A percentile compares a stretch with the other conserved stretches of the same genome.
Evolutionary conservation across 1,140 invertebrate genomes (phyloP).

Genomic region (Drosophila ercepeae): DNA sequence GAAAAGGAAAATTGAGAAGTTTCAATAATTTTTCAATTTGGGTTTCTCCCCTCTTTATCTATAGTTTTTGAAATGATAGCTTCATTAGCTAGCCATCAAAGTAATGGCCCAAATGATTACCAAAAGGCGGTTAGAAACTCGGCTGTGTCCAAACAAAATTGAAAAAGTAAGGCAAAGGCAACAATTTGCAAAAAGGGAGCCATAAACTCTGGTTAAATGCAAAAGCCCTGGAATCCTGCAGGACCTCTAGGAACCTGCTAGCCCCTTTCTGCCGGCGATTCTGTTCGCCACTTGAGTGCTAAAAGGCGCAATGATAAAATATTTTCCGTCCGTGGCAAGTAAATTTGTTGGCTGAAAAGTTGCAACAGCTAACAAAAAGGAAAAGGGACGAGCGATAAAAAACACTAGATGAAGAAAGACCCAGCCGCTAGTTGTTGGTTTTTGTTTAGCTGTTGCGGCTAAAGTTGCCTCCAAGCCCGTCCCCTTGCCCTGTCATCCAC

Average conservation of each 20-base stretch:
- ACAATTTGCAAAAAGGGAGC: conserved; percentile 53
- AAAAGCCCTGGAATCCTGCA: conserved; percentile 37
- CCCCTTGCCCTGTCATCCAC: background rate
- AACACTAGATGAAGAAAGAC: conserved; percentile 43
- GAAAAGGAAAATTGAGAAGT: conserved; percentile 3
- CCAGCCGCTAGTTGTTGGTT: conserved; percentile 45
- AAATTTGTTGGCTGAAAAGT: conserved; percentile 72
- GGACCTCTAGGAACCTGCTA: background rate
- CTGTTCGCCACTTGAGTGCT: conserved; percentile 67
- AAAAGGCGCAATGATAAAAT: conserved; percentile 81
- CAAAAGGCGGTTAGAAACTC: conserved; percentile 20
- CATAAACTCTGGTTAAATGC: conserved; percentile 68
- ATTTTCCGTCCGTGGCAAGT: conserved; percentile 64
- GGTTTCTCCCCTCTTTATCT: conserved; percentile 21
- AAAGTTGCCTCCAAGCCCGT: conserved; percentile 43
- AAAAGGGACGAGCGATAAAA: background rate
- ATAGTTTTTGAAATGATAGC: conserved; percentile 57
- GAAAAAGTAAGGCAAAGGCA: conserved; percentile 35
- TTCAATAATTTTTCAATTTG: too few relatives aligned
- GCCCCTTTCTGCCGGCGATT: conserved; percentile 6
- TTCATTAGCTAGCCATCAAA: conserved; percentile 66
- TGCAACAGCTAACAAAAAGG: conserved; percentile 49
- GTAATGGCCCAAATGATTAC: conserved; percentile 56
- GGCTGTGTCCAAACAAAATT: conserved; percentile 19
- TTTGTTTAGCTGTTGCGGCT: conserved; percentile 67